Conservation (phyloP, 2,113 vertebrate genomes). For the Lamprotornis superbus region DNA sequence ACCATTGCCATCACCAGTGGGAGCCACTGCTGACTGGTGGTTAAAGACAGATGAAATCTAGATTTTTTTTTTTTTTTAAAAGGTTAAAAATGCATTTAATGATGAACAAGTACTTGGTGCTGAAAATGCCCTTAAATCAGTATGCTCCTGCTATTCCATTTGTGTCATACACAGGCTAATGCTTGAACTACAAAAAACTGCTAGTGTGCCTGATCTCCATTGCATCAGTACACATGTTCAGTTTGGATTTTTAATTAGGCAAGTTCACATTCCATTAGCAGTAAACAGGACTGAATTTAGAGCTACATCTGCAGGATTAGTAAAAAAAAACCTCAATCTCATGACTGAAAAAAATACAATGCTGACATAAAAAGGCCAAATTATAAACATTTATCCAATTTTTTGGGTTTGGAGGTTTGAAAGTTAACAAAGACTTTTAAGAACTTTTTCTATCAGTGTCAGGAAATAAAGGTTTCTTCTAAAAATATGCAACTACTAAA, state of each 20-base stretch:
- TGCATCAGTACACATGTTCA: neutral
- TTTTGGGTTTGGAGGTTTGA: neutral
- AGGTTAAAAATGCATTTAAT: conserved; percentile 15
- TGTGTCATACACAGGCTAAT: neutral
- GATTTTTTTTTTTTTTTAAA: neutral
- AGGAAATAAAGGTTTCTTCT: neutral
- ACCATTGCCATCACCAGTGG: neutral
- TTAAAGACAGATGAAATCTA: neutral
- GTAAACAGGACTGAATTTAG: conserved; percentile 15
- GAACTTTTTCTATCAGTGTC: neutral
- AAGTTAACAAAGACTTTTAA: neutral
- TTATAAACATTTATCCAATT: neutral
- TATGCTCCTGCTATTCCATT: neutral
- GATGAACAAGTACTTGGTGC: neutral
- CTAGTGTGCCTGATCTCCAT: conserved; percentile 2
- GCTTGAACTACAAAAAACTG: conserved; percentile 20
- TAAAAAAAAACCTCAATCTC: neutral
- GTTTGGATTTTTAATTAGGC: conserved; percentile 18
- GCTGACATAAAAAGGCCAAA: neutral
- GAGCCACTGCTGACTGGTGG: neutral
- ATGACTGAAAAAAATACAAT: neutral
- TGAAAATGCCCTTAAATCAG: conserved; percentile 22
- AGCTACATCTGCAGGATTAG: conserved; percentile 3
- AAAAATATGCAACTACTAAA: neutral
- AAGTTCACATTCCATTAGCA: conserved; percentile 1